Evolutionary conservation across 2,113 vertebrate species (phyloP).

Genomic region (Elachura formosa): DNA sequence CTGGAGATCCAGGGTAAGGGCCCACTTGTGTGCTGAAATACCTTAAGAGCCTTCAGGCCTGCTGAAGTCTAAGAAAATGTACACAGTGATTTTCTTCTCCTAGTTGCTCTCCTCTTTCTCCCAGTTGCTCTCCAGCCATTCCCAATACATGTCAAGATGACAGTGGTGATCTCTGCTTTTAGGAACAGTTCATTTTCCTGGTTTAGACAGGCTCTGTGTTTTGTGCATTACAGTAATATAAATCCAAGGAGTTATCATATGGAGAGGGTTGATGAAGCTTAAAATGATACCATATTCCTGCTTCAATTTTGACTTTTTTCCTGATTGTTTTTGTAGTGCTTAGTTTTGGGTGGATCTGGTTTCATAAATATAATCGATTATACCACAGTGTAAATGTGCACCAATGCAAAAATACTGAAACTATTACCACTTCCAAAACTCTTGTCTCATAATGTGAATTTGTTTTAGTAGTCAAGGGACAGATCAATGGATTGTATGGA

Average conservation of each 20-base stretch:
- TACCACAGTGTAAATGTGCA: background rate
- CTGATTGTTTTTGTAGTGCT: background rate
- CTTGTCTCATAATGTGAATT: background rate
- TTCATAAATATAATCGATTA: background rate
- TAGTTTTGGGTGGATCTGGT: background rate
- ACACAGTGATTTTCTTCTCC: rapidly evolving
- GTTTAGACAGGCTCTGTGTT: background rate
- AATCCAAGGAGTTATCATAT: background rate
- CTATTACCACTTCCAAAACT: background rate
- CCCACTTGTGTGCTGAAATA: background rate
- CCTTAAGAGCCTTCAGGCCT: background rate
- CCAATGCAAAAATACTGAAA: background rate
- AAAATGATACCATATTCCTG: background rate
- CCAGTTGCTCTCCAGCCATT: background rate
- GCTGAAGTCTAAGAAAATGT: background rate
- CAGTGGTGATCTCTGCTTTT: background rate
- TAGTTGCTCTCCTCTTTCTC: background rate
- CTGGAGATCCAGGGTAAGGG: no score
- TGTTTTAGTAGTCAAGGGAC: background rate
- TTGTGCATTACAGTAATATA: background rate
- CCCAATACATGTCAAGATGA: rapidly evolving
- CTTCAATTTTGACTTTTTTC: background rate
- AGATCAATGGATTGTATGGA: background rate
- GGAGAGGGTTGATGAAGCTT: background rate
- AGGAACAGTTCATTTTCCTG: background rate